Conservation (phyloP, 1,140 invertebrate genomes). For the Drosophila subpulchrella region DNA sequence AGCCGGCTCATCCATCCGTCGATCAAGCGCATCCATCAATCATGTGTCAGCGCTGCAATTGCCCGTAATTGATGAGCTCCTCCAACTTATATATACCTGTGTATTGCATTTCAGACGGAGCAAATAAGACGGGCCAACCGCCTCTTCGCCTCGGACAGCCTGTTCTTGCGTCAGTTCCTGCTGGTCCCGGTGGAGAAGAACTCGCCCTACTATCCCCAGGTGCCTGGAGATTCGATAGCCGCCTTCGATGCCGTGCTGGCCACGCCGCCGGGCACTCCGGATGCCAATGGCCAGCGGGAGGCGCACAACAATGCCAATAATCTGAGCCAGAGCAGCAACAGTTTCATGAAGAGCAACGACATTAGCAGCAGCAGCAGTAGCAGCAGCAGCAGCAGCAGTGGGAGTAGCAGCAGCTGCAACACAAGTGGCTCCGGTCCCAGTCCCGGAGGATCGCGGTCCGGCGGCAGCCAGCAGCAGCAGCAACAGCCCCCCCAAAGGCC, state of each 20-base stretch:
- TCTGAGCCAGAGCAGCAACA: conserved; percentile 49
- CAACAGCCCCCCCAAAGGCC: conserved; percentile 59
- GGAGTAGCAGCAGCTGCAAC: conserved; percentile 63
- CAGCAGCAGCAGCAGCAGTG: conserved; percentile 55
- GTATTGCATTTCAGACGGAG: conserved; percentile 89
- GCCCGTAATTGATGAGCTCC: conserved; percentile 57
- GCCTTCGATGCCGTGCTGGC: conserved; percentile 56
- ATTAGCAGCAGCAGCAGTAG: conserved; percentile 43
- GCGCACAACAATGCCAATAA: conserved; percentile 68
- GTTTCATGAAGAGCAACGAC: conserved; percentile 56
- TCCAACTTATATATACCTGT: conserved; percentile 8
- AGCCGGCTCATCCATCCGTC: conserved; percentile 30
- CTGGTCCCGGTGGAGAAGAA: conserved; percentile 91
- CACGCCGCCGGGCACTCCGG: conserved; percentile 65
- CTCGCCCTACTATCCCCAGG: conserved; percentile 86
- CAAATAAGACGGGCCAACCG: conserved; percentile 94
- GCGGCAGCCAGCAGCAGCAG: conserved; percentile 15
- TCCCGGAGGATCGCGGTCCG: conserved; percentile 43
- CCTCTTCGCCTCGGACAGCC: conserved; percentile 94
- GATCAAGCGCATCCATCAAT: conserved; percentile 43
- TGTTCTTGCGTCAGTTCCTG: conserved; percentile 93
- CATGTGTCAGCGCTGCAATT: conserved; percentile 50
- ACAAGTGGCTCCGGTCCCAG: conserved; percentile 45
- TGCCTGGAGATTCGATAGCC: conserved; percentile 47
- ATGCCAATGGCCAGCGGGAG: conserved; percentile 65